These are phyloP conservation scores for Adineta ricciae DNA, from an alignment of 2,888 invertebrate genomes.

Conservation along the genomic window DNA sequence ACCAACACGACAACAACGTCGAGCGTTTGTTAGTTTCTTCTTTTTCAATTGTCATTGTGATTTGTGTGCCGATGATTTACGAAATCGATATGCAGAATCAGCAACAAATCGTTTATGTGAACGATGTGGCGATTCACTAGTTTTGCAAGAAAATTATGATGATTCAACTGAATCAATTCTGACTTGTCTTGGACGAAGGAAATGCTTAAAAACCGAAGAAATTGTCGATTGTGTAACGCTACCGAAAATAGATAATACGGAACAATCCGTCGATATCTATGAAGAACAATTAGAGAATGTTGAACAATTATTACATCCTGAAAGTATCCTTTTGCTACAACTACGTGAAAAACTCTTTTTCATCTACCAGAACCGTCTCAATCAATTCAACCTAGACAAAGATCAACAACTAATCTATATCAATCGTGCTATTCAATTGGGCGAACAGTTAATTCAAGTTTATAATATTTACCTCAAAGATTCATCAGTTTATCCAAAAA, in stretches of 20 bases:
- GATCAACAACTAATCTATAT: not conserved
- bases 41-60: not conserved
- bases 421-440: not conserved
- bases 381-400: not conserved
- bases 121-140: not conserved
- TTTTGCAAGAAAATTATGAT: not conserved
- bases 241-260: not conserved
- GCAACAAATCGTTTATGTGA: not conserved
- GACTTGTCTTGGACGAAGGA: not conserved
- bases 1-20: not conserved
- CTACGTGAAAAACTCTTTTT: not conserved
- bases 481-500: not conserved
- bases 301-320: not conserved
- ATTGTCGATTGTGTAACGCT: not conserved
- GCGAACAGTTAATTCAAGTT: not conserved
- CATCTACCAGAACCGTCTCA: not conserved
- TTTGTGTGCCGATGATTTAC: not conserved
- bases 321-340: not conserved
- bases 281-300: not conserved
- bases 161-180: not conserved
- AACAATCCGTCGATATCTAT: not conserved
- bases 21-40: not conserved
- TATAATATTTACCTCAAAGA: not conserved
- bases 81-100: not conserved
- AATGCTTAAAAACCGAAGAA: not conserved